Evolutionary conservation across 2,888 invertebrate genomes (phyloP), one percentile per base, ranked within the genome.

Genomic region (Anticlea derivata): DNA sequence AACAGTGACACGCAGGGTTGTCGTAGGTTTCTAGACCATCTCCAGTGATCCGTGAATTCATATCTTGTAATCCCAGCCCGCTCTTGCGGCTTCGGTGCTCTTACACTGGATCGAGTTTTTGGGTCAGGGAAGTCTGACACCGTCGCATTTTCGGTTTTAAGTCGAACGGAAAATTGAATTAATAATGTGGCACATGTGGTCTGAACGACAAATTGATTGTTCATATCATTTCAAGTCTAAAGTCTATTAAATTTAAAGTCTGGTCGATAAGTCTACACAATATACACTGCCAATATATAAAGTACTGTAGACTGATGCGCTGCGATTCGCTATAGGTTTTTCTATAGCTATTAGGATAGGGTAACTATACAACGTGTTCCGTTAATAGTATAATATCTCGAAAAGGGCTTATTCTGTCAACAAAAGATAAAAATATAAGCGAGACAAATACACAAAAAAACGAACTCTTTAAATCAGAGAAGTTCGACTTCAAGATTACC

Each of bases 31-130:
- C 44, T 53, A 53, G 52, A 53, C 43, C 34, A 39, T 13, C 10
- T 31, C 29, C 49, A 23, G 39, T 55, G 50, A 54, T 55, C 60
- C 55, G 56, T 54, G 52, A 51, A 47, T 53, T 51, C 51, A 22
- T 58, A 46, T 47, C 27, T 43, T 60, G 60, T 53, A 55, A 59
- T 58, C 39, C 12, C 34, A 50, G 48, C 52, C 31, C 46, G 44
- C 27, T 43, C 51, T 49, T 60, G 62, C 52, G 62, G 63, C 61
- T 55, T 52, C 55, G 53, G 39, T 44, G 44, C 43, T 51, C 45
- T 38, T 46, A 46, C 48, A 51, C 44, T 58, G 56, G 57, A 63
- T 53, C 53, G 49, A 51, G 51, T 59, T 59, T 49, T 56, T 56
- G 52, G 63, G 61, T 58, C 59, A 50, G 13, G 34, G 51, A 41